Conservation (phyloP, 2,888 invertebrate species). For the Hofmannophila pseudospretella region DNA sequence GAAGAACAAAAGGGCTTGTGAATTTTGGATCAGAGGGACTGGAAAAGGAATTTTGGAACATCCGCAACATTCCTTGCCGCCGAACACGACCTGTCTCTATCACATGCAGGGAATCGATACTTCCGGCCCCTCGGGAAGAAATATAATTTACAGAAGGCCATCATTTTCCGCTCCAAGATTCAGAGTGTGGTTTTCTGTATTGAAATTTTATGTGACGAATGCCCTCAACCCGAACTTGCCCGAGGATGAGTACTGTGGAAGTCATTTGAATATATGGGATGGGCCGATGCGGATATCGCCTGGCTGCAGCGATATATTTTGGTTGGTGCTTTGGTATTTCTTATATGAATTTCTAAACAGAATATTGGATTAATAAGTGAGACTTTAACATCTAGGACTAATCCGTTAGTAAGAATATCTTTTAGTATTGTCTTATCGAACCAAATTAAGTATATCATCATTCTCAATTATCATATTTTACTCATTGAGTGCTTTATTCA, state of each 20-base stretch:
- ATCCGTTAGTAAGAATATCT: too few relatives aligned
- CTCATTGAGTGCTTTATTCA: too few relatives aligned
- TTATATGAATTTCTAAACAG: constrained; percentile 1
- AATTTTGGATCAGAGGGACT: constrained; percentile 90
- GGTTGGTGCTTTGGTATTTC: constrained; percentile 73
- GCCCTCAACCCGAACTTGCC: constrained; percentile 80
- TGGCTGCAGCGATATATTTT: constrained; percentile 88
- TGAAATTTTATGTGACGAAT: constrained; percentile 89
- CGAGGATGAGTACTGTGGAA: constrained; percentile 87
- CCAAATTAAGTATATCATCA: too few relatives aligned
- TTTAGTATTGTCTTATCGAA: too few relatives aligned
- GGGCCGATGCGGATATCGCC: constrained; percentile 87
- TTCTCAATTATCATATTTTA: too few relatives aligned
- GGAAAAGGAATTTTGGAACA: constrained; percentile 89
- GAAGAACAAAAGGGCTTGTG: constrained; percentile 90
- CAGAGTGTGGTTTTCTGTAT: constrained; percentile 90
- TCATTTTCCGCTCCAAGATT: constrained; percentile 83
- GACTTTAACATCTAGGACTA: too few relatives aligned
- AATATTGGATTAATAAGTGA: background rate
- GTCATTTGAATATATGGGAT: constrained; percentile 92
- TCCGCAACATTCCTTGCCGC: constrained; percentile 90
- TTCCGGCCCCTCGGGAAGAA: constrained; percentile 76
- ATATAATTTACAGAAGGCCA: constrained; percentile 72
- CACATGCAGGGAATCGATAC: constrained; percentile 84
- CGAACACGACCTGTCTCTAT: constrained; percentile 93